Evolutionary conservation across 2,888 invertebrate species (phyloP).

Genomic region (Entomobrya proxima): DNA sequence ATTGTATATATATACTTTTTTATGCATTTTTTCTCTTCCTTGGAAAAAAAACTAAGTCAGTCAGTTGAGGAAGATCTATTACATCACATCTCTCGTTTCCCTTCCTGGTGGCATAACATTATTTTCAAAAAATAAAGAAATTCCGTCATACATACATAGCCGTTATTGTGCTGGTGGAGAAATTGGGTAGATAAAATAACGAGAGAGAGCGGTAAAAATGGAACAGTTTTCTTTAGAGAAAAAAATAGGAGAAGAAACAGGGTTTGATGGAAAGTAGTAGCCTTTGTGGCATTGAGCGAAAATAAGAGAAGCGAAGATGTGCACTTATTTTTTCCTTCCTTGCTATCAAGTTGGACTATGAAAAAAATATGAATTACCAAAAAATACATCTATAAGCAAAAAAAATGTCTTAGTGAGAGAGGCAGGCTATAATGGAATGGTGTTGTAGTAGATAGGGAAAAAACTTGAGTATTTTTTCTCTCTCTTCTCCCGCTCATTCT

Average conservation of each 20-base stretch:
- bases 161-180: background rate
- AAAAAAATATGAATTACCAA: constrained; percentile 16
- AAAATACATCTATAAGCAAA: constrained; percentile 10
- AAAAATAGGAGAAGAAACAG: background rate
- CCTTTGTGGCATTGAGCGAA: background rate
- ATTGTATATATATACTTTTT: background rate
- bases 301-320: background rate
- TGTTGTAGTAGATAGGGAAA: background rate
- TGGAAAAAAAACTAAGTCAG: constrained; percentile 14
- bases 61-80: constrained; percentile 23
- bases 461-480: background rate
- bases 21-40: background rate
- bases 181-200: constrained; percentile 1
- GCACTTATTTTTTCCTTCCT: constrained; percentile 21
- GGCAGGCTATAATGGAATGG: background rate
- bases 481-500: background rate
- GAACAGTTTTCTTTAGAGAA: background rate
- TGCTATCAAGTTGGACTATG: background rate
- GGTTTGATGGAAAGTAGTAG: background rate
- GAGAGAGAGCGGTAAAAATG: constrained; percentile 1
- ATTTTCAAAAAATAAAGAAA: background rate
- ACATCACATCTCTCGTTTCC: background rate
- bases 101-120: background rate
- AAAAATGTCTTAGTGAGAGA: background rate
- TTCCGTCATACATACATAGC: background rate